Conservation (phyloP, 2,797 vertebrate species). For the Jordanella pulchra region DNA sequence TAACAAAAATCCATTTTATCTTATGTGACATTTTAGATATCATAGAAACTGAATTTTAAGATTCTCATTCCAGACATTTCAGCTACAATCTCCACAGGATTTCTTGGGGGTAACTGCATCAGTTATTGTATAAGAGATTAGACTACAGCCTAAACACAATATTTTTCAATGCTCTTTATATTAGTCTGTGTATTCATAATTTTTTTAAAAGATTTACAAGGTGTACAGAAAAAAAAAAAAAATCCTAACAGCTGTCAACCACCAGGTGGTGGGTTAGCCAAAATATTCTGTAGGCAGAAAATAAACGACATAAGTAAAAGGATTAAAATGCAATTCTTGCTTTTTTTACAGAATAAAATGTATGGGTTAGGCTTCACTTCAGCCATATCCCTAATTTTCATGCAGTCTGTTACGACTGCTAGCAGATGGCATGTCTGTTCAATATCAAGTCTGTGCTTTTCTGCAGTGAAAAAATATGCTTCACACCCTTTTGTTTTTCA, state of each 20-base stretch:
- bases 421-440: conserved; percentile 52
- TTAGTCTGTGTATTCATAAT: too few species aligned
- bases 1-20: background rate
- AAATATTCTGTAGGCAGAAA: background rate
- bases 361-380: background rate
- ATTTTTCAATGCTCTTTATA: too few species aligned
- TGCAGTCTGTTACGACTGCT: conserved; percentile 11
- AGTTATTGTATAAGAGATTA: background rate
- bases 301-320: background rate
- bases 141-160: background rate
- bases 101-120: background rate
- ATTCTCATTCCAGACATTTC: background rate
- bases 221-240: too few species aligned
- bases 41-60: background rate
- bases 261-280: background rate
- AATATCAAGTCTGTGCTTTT: conserved; percentile 21
- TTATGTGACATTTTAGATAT: background rate
- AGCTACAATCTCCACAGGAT: background rate
- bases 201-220: too few species aligned
- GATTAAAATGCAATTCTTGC: background rate
- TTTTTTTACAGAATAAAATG: background rate
- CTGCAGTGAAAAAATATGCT: conserved; percentile 22
- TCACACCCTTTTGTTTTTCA: conserved; percentile 18
- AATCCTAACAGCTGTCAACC: background rate
- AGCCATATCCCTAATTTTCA: background rate